Base-by-base conservation (phyloP, 2,113 vertebrate species). In the Lepus americanus region DNA sequence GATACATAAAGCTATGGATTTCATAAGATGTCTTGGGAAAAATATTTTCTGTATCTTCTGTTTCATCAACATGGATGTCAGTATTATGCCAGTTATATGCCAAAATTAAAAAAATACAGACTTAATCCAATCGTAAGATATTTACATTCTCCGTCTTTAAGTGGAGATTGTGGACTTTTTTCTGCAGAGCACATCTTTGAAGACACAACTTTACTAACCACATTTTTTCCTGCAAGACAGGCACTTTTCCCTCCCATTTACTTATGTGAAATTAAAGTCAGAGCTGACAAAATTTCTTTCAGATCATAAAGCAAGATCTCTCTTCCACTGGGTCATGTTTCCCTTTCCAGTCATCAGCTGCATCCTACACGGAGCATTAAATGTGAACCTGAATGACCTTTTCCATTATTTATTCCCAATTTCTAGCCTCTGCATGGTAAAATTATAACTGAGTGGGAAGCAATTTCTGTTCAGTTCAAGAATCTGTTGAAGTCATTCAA, bases 401-500 rank as follows among this genome's bases (percentile, higher is more conserved):
- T 89, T 89, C 63, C 70, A 96, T 95, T 95, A 87, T 95, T 96
- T 94, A 96, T 96, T 92, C 93, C 89, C 77, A 86, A 86, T 96
- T 95, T 96, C 95, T 95, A 94, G 74, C 81, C 85, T 96, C 88
- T 95, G 90, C 74, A 70, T 80, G 88, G 86, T 97, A 97, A 97
- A 97, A 97, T 97, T 97, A 96, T 95, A 95, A 96, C 94, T 97
- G 95, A 95, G 96, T 97, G 95, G 95, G 96, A 97, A 96, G 97
- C 64, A 94, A 95, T 97, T 95, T 95, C 85, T 97, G 77, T 95
- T 97, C 94, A 96, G 92, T 81, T 96, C 74, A 90, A 95, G 82
- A 92, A 95, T 94, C 81, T 96, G 92, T 81, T 82, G 66, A 95
- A 97, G 80, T 96, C 88, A 80, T 88, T 94, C 88, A 94, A 87